phyloP scores from a whole-genome alignment of 2,113 vertebrate genomes.

The Pluvianellus socialis region DNA sequence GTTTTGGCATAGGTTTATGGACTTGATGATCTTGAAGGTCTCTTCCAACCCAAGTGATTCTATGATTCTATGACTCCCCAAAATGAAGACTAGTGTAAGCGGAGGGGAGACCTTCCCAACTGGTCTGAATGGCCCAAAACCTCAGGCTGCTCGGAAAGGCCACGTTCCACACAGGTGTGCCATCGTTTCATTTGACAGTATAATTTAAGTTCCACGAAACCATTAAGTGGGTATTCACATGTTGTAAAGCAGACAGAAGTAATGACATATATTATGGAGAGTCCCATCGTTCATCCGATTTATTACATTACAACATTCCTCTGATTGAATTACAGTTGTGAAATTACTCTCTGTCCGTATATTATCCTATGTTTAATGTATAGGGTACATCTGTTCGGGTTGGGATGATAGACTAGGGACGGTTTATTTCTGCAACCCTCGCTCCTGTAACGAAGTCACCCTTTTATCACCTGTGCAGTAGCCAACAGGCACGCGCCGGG shows the following conservation, averaged over 20 bases:
- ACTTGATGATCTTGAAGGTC: background rate
- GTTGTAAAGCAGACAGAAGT: background rate
- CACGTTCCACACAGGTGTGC: fast-evolving
- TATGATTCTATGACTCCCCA: background rate
- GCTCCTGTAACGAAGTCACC: background rate
- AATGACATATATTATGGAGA: background rate
- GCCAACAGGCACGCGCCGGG: background rate
- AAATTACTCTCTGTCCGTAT: background rate
- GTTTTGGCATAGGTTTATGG: too few species aligned
- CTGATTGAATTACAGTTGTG: background rate
- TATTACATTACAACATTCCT: background rate
- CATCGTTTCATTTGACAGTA: fast-evolving
- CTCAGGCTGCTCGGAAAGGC: fast-evolving
- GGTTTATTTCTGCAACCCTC: background rate
- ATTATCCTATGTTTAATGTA: background rate
- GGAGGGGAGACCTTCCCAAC: too few species aligned
- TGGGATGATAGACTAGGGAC: background rate
- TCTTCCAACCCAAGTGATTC: background rate
- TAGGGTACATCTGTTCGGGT: background rate
- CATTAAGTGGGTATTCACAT: background rate
- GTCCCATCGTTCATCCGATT: background rate
- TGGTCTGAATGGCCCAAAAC: background rate
- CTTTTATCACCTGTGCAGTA: background rate
- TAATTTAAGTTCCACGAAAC: background rate
- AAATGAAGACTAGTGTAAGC: too few species aligned